Evolutionary conservation across 2,113 vertebrate species (phyloP), one percentile per base, ranked within the genome.

Genomic region (Mormoops blainvillei): DNA sequence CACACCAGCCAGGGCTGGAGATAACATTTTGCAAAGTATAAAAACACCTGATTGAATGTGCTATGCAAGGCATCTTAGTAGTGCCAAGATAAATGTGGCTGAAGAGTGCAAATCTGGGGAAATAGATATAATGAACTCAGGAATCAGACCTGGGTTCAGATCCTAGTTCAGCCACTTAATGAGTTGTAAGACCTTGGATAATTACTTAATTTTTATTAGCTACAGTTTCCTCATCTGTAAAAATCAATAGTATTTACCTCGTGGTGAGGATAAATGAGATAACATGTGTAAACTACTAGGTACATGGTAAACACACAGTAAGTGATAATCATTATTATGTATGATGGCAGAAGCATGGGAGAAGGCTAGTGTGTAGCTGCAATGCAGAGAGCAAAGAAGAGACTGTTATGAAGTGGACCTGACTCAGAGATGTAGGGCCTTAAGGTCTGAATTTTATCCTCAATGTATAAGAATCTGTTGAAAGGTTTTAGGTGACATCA

Each of bases 21-120:
- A 63, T 67, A 84, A 85, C 33, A 84, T 87, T 94, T 52, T 87
- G 56, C 45, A 86, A 96, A 48, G 7, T 94, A 94, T 16, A 31
- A 5, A 36, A 16, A 13, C 38, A 84, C 48, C 56, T 33, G 58
- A 89, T 36, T 84, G 36, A 83, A 76, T 14, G 58, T 77, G 38
- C 71, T 85, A 20, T 90, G 4, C 50, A 78, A 85, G n/a, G 50
- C 18, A 70, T 85, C 70, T 70, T 45, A 71, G 38, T 43, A 85
- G 61, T 43, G 41, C 38, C 61, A 84, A 26, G 45, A 77, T 56
- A 45, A 77, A 76, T 68, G 0, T 93, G 18, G 36, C 56, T 89
- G 70, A 84, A 94, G 56, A 70, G 20, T 77, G 6, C 38, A 82
- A 56, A 50, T 82, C 89, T 88, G 50, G 20, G 58, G 52, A 92